Evolutionary conservation across 2,113 vertebrate species (phyloP).

Genomic region (Nerophis lumbriciformis): DNA sequence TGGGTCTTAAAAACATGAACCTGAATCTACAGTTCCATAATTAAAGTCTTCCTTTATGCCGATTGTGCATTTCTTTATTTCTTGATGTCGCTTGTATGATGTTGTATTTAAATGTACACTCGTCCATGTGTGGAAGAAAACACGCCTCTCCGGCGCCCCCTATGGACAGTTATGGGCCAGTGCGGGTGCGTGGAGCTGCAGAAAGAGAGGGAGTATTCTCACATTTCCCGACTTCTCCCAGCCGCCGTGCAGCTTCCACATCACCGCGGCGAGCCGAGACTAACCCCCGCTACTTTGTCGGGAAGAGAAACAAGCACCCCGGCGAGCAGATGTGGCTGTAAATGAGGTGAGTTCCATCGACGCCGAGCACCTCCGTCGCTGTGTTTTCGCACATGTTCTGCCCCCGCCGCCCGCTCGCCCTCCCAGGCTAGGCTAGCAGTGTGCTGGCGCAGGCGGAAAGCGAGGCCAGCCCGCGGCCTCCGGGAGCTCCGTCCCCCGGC

Average conservation of each 20-base stretch:
- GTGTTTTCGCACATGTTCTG: constrained; percentile 33
- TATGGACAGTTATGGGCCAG: constrained; percentile 54
- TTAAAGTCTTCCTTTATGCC: too few species aligned
- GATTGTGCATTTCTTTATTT: too few species aligned
- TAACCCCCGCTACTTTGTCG: constrained; percentile 13
- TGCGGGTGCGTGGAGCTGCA: constrained; percentile 47
- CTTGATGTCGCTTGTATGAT: too few species aligned
- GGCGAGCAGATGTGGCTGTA: not conserved
- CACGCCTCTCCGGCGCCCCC: constrained; percentile 50
- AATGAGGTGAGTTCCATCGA: constrained; percentile 55
- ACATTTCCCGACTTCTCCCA: constrained; percentile 63
- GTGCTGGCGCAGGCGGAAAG: constrained; percentile 56
- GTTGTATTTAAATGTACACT: constrained; percentile 10
- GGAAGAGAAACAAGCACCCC: not conserved
- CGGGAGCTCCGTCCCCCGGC: constrained; percentile 29
- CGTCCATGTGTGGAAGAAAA: constrained; percentile 14
- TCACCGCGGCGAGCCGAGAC: constrained; percentile 47
- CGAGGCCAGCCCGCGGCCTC: constrained; percentile 60
- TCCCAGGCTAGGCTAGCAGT: constrained; percentile 51
- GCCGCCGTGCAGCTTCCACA: constrained; percentile 52
- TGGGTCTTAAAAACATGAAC: too few species aligned
- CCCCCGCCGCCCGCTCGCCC: constrained; percentile 26
- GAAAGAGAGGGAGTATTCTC: constrained; percentile 57
- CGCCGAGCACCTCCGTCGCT: constrained; percentile 14
- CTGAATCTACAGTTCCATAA: too few species aligned